Base-by-base conservation (phyloP, 2,888 invertebrate genomes). In the Octonoba sinensis region DNA sequence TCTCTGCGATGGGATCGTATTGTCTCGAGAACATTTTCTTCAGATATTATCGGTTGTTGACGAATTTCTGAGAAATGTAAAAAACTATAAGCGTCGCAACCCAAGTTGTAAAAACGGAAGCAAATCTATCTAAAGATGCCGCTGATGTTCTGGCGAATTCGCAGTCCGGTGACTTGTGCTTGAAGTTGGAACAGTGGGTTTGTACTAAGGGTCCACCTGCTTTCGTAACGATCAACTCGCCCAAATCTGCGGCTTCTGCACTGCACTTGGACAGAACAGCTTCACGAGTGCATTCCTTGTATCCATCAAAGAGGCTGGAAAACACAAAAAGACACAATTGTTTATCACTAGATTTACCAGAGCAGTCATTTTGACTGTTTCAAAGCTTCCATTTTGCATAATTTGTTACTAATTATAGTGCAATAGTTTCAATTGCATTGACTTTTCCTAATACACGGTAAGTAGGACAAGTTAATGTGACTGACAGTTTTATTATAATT, bases 121-220 rank as follows among this genome's bases (percentile, higher is more conserved):
- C 16, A 11, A 22, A 44, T n/a, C 24, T 20, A 1, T 24, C 6
- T 16, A 16, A 24, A 8, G 60, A n/a, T 4, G 15, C 13, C 12
- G 22, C 44, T n/a, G 66, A 44, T 4, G 12, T 4, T 27, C n/a
- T 18, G 44, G 15, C 93, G 57, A 66, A 64, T 0, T 20, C 11
- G 18, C 82, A 82, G 44, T 72, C 72, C 2, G 65, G 65, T 3
- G 82, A 72, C 49, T 82, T 60, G 65, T 82, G 75, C 49, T 76
- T 76, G 54, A 62, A 82, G 24, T 47, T 72, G 12, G 71, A 46
- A 16, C 83, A 83, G 78, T 78, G 83, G 3, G 62, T 66, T 49
- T 83, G 74, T 22, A 83, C 78, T 13, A 83, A 20, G 22, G 78
- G 78, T 18, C 83, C 83, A 22, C 83, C 83, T 2, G 83, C 83